Percentiles rank a stretch among this genome's conserved stretches.
phyloP scores from a whole-genome alignment of 2,888 invertebrate species.

The Abscondita cerata region DNA sequence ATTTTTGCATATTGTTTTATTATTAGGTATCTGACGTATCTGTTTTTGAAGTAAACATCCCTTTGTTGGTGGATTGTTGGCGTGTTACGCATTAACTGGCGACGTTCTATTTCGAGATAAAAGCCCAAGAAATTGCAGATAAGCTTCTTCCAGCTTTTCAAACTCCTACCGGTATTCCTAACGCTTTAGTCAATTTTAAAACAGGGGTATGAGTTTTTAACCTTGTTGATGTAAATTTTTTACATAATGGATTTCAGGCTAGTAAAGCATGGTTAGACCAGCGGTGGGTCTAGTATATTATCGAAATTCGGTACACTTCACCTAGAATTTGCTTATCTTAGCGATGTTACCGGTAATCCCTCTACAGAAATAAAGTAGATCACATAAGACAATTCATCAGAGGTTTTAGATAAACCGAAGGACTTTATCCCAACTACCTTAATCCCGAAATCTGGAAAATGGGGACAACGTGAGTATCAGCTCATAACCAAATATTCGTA shows the following conservation, averaged over 20 bases:
- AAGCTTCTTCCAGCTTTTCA: slow-evolving; percentile 96
- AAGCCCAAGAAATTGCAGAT: slow-evolving; percentile 91
- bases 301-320: slow-evolving; percentile 98
- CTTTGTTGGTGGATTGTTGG: slow-evolving; percentile 95
- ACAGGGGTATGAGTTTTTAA: slow-evolving; percentile 83
- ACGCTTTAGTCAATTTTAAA: slow-evolving; percentile 91
- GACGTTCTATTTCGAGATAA: slow-evolving; percentile 92
- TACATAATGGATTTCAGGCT: slow-evolving; percentile 61
- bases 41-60: slow-evolving; percentile 98
- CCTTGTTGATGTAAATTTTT: background rate
- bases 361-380: slow-evolving; percentile 88
- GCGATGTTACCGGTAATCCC: slow-evolving; percentile 91
- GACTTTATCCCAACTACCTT: slow-evolving; percentile 96
- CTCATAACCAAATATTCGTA: too few relatives aligned
- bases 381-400: slow-evolving; percentile 85
- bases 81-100: slow-evolving; percentile 95
- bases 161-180: slow-evolving; percentile 95
- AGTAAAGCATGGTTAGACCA: slow-evolving; percentile 96
- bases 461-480: slow-evolving; percentile 95
- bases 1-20: too few relatives aligned
- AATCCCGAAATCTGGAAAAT: slow-evolving; percentile 94
- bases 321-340: slow-evolving; percentile 94
- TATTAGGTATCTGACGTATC: slow-evolving; percentile 81
- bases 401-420: slow-evolving; percentile 88
- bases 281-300: slow-evolving; percentile 91